phyloP scores from a whole-genome alignment of 2,888 invertebrate genomes.

The Drosophila recens region DNA sequence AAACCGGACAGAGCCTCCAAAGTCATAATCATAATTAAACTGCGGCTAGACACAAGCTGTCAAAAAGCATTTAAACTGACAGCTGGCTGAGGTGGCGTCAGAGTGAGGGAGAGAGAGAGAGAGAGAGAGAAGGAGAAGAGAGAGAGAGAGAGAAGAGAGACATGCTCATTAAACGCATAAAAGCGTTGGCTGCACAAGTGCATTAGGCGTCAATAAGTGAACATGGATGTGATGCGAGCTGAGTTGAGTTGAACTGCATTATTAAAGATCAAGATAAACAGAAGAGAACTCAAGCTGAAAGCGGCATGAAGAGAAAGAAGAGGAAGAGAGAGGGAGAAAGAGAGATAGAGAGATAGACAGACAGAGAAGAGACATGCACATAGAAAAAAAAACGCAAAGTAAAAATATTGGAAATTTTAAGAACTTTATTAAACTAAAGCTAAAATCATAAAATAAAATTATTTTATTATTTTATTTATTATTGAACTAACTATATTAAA shows the following conservation, averaged over 20 bases:
- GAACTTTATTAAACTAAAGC: neutral
- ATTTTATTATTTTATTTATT: too few species aligned
- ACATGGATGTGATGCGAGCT: constrained; percentile 13
- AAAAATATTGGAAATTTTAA: too few species aligned
- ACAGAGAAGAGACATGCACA: neutral
- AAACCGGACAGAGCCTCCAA: constrained; percentile 54
- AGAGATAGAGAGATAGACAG: too few species aligned
- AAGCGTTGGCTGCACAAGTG: constrained; percentile 65
- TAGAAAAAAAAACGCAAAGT: neutral
- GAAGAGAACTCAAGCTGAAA: constrained; percentile 15
- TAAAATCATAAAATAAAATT: neutral
- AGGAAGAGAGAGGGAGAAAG: neutral
- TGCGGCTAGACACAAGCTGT: constrained; percentile 80
- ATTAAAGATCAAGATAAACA: constrained; percentile 66
- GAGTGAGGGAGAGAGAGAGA: neutral
- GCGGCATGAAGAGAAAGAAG: neutral
- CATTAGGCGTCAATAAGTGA: constrained; percentile 59
- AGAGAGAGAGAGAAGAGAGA: constrained; percentile 18
- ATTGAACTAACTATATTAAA: too few species aligned
- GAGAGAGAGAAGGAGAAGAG: neutral
- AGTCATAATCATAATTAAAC: constrained; percentile 78
- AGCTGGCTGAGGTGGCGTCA: constrained; percentile 71
- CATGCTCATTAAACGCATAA: constrained; percentile 66
- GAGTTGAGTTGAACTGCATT: constrained; percentile 51
- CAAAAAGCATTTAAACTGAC: constrained; percentile 83